Evolutionary conservation across 2,888 invertebrate genomes (phyloP), one percentile per base, ranked within the genome.

Genomic region (Caprella mutica): DNA sequence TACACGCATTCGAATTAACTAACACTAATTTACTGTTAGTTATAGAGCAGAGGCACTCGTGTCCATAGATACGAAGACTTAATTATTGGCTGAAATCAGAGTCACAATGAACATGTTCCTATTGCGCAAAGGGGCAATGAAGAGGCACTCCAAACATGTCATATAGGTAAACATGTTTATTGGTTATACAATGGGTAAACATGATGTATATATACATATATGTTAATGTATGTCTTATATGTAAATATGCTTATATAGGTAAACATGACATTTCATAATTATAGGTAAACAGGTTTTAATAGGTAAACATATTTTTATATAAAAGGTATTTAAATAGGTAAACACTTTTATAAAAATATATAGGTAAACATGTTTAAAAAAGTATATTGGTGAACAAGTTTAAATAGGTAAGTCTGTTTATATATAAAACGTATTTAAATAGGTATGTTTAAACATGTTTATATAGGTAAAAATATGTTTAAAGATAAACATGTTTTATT

Each of bases 301-400:
- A 50, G n/a, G 30, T 27, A 12, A 19, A 50, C 2, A 9, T 27
- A 50, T 27, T 29, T 27, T 29, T 27, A 50, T 27, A 35, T 29
- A 50, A 5, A 50, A 17, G 39, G 19, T 26, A 52, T 23, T 21
- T 40, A 35, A 24, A 40, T 52, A 19, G 23, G 23, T 23, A 23
- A 39, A 38, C 24, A 42, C 39, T 39, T 52, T 39, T 52, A 52
- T 52, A 52, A 39, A 52, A 39, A 52, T 52, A 52, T 38, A 52
- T 39, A 51, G 27, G 17, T 51, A 43, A 17, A 43, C 21, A 43
- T 43, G 21, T 43, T 17, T 43, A 43, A 17, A 43, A 12, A 50
- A 29, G n/a, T 27, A 29, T 50, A 29, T 50, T n/a, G n/a, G n/a
- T n/a, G n/a, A n/a, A n/a, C n/a, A n/a, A n/a, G n/a, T n/a, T n/a